Evolutionary conservation across 2,113 vertebrate species (phyloP).

Genomic region (Leptobrachium leishanense): DNA sequence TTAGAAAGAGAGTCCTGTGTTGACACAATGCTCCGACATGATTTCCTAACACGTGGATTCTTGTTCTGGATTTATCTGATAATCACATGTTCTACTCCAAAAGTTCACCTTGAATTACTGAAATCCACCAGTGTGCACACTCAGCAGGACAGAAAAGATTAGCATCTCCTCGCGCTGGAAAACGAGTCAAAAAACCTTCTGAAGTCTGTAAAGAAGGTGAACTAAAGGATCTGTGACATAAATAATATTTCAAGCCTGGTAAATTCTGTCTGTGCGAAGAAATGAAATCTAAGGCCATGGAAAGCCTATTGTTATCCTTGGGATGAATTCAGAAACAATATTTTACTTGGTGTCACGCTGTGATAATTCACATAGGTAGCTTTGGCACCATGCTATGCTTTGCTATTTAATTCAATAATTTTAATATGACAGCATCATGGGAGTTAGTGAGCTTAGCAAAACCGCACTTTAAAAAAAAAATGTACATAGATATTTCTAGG

Average conservation of each 20-base stretch:
- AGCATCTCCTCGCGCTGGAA: slow-evolving; percentile 31
- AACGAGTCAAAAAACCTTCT: slow-evolving; percentile 10
- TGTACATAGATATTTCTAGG: not conserved
- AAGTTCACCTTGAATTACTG: not conserved
- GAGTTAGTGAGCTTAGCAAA: slow-evolving; percentile 44
- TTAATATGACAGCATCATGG: slow-evolving; percentile 49
- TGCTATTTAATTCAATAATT: slow-evolving; percentile 48
- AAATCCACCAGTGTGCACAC: slow-evolving; percentile 11
- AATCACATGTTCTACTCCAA: not conserved
- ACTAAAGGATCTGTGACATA: slow-evolving; percentile 28
- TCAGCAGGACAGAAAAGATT: slow-evolving; percentile 31
- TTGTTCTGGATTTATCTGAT: not conserved
- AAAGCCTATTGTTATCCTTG: slow-evolving; percentile 43
- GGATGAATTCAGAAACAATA: slow-evolving; percentile 43
- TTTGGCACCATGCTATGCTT: slow-evolving; percentile 33
- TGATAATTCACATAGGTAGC: slow-evolving; percentile 51
- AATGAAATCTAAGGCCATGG: slow-evolving; percentile 28
- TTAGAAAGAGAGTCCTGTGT: too few species aligned
- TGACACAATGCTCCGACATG: not conserved
- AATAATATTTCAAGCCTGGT: slow-evolving; percentile 32
- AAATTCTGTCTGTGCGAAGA: slow-evolving; percentile 28
- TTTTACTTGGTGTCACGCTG: slow-evolving; percentile 45
- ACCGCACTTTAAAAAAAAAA: slow-evolving; percentile 40
- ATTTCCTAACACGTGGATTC: not conserved
- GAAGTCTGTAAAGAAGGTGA: slow-evolving; percentile 24